Base-by-base conservation (phyloP, 2,888 invertebrate species). In the Acleris literana region DNA sequence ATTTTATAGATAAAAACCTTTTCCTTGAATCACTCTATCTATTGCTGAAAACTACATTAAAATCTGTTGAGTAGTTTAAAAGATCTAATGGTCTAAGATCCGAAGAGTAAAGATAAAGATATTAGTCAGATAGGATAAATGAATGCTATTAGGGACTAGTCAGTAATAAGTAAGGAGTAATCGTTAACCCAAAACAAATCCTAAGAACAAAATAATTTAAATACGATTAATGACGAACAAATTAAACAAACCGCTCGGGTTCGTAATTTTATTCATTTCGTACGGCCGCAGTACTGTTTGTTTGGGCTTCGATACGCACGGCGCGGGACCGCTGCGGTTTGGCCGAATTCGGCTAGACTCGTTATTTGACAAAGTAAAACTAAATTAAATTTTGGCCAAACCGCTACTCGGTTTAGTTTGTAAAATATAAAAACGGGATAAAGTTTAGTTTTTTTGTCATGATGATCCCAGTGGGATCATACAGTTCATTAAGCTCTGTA, bases 231-330 rank as follows among this genome's bases (percentile, higher is more conserved):
- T 55, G 29, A 25, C 46, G 44, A 46, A 62, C 33, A 62, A 55
- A 55, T 55, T 55, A 62, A 62, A 55, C 17, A 29, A 53, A 18
- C 29, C 48, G 29, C 29, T n/a, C 9, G 20, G 33, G 17, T 4
- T 22, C 18, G 49, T 60, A 64, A 60, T 55, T 49, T 60, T 55
- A 55, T 64, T 64, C 48, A 64, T 60, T 64, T 48, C 54, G 33
- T 55, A 13, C 54, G 54, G 54, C 25, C 20, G 43, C 49, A 44
- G 55, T 59, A 48, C 60, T 61, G 60, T 65, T 65, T 65, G 60
- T 60, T 60, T 44, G 51, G 64, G 64, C 29, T 60, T 65, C 55
- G 43, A 60, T 64, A 65, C 51, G 49, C 49, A 43, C 54, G n/a
- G 49, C 49, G 55, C 33, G 16, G 51, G 44, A 44, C 43, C 55